Base-by-base conservation (phyloP, 1,140 invertebrate species). In the Pemphigus obesinymphae region DNA sequence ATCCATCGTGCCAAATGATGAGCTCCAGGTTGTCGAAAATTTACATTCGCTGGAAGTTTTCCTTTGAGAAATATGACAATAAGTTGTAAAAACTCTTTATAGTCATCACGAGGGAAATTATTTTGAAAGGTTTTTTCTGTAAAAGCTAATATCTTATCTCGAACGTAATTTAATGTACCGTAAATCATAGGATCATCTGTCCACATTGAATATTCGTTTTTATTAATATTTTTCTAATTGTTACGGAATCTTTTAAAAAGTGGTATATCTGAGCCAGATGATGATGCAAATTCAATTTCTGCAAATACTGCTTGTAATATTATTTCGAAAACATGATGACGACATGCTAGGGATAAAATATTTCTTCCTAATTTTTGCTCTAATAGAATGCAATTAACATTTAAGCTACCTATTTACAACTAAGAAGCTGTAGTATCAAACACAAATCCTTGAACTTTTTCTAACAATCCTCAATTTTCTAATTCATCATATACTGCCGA, bases 21-120 rank as follows among this genome's bases (percentile, higher is more conserved):
- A 45, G 84, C 83, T 20, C 84, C 84, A 72, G 82, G 84, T 82
- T 87, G 83, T 50, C 84, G 83, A 72, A 88, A 86, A 82, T 84
- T 84, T 43, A 86, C 68, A 85, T 86, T 85, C 17, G 13, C 50
- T 10, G 29, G 17, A 1, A 55, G 34, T 29, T 82, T 83, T 83
- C 83, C 85, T 34, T 86, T 87, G 43, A 89, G 85, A 85, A 88
- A 88, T 48, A 88, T 86, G 40, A 87, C 82, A 31, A 40, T 84
- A 50, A 88, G 82, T 84, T 87, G 85, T 11, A 88, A 83, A n/a
- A 88, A 81, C 85, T 88, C 86, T 48, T 85, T 84, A 82, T 88
- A 88, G 83, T 88, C 86, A 82, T 85, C 80, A 76, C 85, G 82
- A 15, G 83, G 85, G 68, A 82, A 72, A 55, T 55, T 2, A 63